Evolutionary conservation across 1,140 invertebrate species (phyloP).

Genomic region (Glossosoma conforme): DNA sequence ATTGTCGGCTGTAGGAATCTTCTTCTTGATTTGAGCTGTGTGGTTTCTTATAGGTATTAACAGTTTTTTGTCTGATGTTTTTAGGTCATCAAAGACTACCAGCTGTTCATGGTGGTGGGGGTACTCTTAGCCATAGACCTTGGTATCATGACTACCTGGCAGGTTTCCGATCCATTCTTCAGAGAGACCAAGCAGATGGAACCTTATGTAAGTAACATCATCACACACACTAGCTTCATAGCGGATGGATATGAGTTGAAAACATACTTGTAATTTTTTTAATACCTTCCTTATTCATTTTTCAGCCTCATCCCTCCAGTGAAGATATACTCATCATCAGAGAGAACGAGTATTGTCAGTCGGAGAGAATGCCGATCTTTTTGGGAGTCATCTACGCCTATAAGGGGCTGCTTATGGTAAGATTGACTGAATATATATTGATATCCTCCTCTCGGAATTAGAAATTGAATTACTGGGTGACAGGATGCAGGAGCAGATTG

Average conservation of each 20-base stretch:
- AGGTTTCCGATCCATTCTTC: slow-evolving; percentile 94
- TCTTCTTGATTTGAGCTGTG: too few relatives aligned
- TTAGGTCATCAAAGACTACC: slow-evolving; percentile 95
- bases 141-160: slow-evolving; percentile 95
- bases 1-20: too few relatives aligned
- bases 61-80: too few relatives aligned
- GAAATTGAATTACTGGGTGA: too few relatives aligned
- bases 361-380: slow-evolving; percentile 90
- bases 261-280: too few relatives aligned
- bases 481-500: too few relatives aligned
- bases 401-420: slow-evolving; percentile 85
- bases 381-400: slow-evolving; percentile 93
- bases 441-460: too few relatives aligned
- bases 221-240: background rate
- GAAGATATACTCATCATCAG: slow-evolving; percentile 89
- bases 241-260: too few relatives aligned
- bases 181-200: slow-evolving; percentile 84
- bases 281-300: slow-evolving; percentile 21
- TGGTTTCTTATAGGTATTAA: too few relatives aligned
- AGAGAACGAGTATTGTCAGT: slow-evolving; percentile 95
- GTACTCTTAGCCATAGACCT: slow-evolving; percentile 86
- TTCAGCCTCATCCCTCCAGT: slow-evolving; percentile 76
- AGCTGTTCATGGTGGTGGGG: slow-evolving; percentile 95
- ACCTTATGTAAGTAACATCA: slow-evolving; percentile 71
- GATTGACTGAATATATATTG: too few relatives aligned